Base-by-base conservation (phyloP, 2,888 invertebrate genomes). In the Noctua comes region DNA sequence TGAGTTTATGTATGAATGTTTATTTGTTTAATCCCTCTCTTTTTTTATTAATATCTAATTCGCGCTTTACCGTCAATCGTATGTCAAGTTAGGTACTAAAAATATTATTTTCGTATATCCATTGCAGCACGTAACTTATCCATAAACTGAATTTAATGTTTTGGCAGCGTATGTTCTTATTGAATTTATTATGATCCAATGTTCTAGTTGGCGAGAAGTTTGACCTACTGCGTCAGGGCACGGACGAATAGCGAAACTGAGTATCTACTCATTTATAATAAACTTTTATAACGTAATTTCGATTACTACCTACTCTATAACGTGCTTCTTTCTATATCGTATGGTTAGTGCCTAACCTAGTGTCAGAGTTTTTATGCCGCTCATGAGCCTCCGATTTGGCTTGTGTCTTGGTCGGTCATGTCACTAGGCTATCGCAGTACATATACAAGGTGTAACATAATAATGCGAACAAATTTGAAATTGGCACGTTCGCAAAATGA, bases 171-270 rank as follows among this genome's bases (percentile, higher is more conserved):
- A 69, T 69, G 40, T 40, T 48, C 1, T 40, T 27, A 27, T 16
- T 48, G 71, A 73, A 72, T 73, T 71, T 70, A 21, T 79, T 70
- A 59, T 48, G 79, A 79, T 77, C 79, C 68, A 79, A 31, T 51
- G 40, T 43, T 71, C 80, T 78, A 71, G 78, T 62, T 78, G 31
- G 40, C 21, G 48, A 43, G n/a, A 51, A 46, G 62, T 78, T 78
- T 79, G 59, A 71, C 80, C 43, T 71, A n/a, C 48, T 70, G n/a
- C 16, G 31, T 16, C 21, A 3, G 27, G 10, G 21, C 16, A 11
- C 1, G 43, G n/a, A 4, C n/a, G n/a, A 76, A 79, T 21, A 78
- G 40, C 40, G 36, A 68, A 54, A n/a, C 31, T 31, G 51, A 51
- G 48, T 5, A 40, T 40, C n/a, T 18, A 51, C 40, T 62, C 21